phyloP scores from a whole-genome alignment of 2,113 vertebrate genomes.

The Halcyon malimbica region DNA sequence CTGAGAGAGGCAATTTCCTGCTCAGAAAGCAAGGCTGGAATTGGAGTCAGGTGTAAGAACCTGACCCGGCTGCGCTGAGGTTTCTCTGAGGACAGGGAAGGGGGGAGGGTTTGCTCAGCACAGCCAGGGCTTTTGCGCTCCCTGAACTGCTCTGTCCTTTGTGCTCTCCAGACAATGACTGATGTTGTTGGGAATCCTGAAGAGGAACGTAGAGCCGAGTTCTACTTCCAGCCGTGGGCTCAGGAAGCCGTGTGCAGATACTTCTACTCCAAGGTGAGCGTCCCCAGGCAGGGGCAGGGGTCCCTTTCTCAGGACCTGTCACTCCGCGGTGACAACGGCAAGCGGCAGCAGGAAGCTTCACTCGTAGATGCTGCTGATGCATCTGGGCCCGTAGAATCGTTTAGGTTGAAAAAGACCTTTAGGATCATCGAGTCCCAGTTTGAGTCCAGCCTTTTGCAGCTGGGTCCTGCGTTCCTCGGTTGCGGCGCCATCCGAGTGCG shows the following conservation, averaged over 20 bases:
- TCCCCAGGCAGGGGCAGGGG: rapidly evolving
- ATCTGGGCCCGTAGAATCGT: not conserved
- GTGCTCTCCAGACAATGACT: slow-evolving; percentile 90
- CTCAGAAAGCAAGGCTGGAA: not conserved
- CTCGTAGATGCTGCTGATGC: not conserved
- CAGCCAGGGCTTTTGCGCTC: not conserved
- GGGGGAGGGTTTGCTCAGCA: not conserved
- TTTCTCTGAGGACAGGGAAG: not conserved
- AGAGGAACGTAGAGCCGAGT: slow-evolving; percentile 95
- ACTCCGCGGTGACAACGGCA: rapidly evolving
- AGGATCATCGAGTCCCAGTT: not conserved
- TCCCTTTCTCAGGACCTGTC: not conserved
- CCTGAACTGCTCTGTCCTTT: not conserved
- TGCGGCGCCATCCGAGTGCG: not conserved
- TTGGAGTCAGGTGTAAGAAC: not conserved
- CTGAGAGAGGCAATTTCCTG: slow-evolving; percentile 27
- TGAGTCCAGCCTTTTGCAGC: not conserved
- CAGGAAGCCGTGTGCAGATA: slow-evolving; percentile 98
- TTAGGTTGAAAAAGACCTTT: not conserved
- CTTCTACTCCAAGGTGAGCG: slow-evolving; percentile 94
- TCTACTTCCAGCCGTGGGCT: slow-evolving; percentile 99
- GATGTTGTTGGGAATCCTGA: slow-evolving; percentile 98
- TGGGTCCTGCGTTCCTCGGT: not conserved
- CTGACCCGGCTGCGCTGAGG: not conserved
- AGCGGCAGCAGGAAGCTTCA: not conserved